Conservation (phyloP, 2,888 invertebrate genomes). For the Calephelis perditalis region DNA sequence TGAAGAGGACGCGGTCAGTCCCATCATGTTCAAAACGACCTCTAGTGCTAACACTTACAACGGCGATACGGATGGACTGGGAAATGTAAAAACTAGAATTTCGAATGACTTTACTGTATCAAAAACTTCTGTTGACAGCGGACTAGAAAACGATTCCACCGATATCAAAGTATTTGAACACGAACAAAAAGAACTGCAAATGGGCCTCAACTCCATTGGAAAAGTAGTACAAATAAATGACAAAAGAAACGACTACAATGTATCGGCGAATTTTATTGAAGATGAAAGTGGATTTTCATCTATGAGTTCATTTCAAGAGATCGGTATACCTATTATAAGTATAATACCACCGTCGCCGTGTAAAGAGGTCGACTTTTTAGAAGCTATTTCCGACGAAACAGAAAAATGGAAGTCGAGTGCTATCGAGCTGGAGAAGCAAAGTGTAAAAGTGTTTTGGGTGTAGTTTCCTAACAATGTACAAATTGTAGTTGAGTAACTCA, state of each 20-base stretch:
- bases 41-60: slow-evolving; percentile 34
- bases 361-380: slow-evolving; percentile 57
- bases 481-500: slow-evolving; percentile 16
- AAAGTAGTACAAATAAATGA: slow-evolving; percentile 38
- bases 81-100: slow-evolving; percentile 39
- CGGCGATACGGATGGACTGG: slow-evolving; percentile 38
- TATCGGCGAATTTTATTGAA: slow-evolving; percentile 71
- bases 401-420: slow-evolving; percentile 57
- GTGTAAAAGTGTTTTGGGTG: slow-evolving; percentile 71
- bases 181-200: slow-evolving; percentile 31
- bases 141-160: slow-evolving; percentile 45
- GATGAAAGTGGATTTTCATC: slow-evolving; percentile 93
- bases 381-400: slow-evolving; percentile 45
- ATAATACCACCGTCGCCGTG: slow-evolving; percentile 69
- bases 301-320: slow-evolving; percentile 90
- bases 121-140: slow-evolving; percentile 41
- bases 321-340: slow-evolving; percentile 82
- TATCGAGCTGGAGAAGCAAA: slow-evolving; percentile 56
- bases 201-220: slow-evolving; percentile 30
- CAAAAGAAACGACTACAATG: slow-evolving; percentile 51
- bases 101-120: slow-evolving; percentile 42
- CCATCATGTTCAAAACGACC: slow-evolving; percentile 41
- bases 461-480: slow-evolving; percentile 35
- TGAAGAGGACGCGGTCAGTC: slow-evolving; percentile 42
- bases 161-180: slow-evolving; percentile 41